These are phyloP conservation scores for Athripsodes cinereus DNA, from an alignment of 2,888 invertebrate genomes.

Conservation along the genomic window DNA sequence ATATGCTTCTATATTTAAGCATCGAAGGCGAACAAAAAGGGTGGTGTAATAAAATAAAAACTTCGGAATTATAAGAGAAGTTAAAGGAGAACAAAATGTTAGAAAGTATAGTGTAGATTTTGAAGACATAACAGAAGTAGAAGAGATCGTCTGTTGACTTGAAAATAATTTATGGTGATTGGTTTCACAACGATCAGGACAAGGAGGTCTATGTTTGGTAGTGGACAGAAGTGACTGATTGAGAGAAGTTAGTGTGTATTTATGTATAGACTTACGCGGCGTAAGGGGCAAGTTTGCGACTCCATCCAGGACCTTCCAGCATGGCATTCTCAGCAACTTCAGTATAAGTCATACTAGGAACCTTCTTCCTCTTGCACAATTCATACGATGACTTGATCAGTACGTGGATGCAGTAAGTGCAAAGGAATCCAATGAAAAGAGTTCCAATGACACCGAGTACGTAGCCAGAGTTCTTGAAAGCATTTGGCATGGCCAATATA, in stretches of 20 bases:
- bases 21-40: too few species aligned
- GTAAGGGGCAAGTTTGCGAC: constrained; percentile 57
- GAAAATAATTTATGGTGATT: too few species aligned
- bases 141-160: too few species aligned
- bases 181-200: too few species aligned
- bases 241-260: neutral
- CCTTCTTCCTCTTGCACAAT: constrained; percentile 51
- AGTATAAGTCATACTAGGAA: constrained; percentile 71
- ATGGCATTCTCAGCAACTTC: constrained; percentile 74
- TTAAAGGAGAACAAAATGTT: too few species aligned
- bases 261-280: constrained; percentile 54
- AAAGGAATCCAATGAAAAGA: constrained; percentile 76
- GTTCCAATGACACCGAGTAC: constrained; percentile 76
- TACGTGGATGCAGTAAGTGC: constrained; percentile 91
- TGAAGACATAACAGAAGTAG: too few species aligned
- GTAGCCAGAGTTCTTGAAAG: constrained; percentile 78
- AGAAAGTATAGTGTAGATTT: too few species aligned
- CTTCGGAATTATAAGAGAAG: too few species aligned
- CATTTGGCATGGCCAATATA: constrained; percentile 85
- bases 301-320: constrained; percentile 64
- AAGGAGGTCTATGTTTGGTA: too few species aligned
- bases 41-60: too few species aligned
- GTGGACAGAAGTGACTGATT: neutral
- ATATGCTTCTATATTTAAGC: too few species aligned
- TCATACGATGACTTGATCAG: constrained; percentile 66